These are phyloP conservation scores for Triplophysa siluroides DNA, from an alignment of 2,113 vertebrate species.

Conservation along the genomic window DNA sequence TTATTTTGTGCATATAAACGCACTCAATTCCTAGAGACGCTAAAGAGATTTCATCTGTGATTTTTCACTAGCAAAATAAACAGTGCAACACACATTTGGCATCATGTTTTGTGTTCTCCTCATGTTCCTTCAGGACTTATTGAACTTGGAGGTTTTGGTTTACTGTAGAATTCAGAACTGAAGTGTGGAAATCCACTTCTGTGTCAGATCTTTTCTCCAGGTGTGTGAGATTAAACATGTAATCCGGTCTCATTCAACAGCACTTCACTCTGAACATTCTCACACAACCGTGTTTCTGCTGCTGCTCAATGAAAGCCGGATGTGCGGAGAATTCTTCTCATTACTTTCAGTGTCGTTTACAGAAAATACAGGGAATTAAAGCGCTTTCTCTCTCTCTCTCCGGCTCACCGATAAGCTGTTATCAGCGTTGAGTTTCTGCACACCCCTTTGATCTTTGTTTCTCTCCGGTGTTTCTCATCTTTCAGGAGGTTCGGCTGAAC, in stretches of 20 bases:
- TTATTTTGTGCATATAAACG: no score
- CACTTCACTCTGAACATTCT: neutral
- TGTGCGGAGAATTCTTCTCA: neutral
- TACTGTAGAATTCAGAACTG: no score
- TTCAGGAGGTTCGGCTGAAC: neutral
- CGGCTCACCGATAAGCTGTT: neutral
- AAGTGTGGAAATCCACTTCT: no score
- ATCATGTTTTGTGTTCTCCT: no score
- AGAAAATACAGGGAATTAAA: neutral
- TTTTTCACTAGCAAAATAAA: no score
- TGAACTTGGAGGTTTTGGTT: no score
- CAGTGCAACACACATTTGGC: no score
- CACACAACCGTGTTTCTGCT: neutral
- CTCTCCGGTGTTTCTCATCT: neutral
- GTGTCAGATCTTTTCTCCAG: neutral
- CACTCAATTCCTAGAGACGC: no score
- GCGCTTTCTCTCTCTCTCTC: neutral
- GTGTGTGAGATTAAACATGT: neutral
- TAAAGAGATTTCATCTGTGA: no score
- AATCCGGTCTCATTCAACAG: neutral
- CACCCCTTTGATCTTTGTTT: neutral
- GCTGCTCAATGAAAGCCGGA: neutral
- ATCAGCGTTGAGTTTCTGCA: neutral
- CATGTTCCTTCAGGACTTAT: no score
- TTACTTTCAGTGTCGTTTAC: neutral